Evolutionary conservation across 2,797 vertebrate species (phyloP).

Genomic region (Lepus oiostolus): DNA sequence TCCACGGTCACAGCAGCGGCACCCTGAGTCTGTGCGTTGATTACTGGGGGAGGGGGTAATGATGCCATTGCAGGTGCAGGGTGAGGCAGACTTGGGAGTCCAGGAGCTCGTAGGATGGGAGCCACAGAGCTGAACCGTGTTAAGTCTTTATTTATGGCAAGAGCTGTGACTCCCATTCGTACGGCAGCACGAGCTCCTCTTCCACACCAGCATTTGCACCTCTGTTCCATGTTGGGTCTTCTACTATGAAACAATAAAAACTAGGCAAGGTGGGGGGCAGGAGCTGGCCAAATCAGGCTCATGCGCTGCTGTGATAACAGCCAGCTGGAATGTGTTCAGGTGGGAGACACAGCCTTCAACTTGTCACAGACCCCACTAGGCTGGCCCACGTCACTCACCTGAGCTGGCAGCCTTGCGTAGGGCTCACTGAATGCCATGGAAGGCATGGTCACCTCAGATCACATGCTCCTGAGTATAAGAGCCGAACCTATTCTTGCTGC

Average conservation of each 20-base stretch:
- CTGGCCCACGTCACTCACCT: not conserved
- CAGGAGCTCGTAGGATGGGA: conserved; percentile 81
- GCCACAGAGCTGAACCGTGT: conserved; percentile 63
- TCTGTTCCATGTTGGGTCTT: conserved; percentile 85
- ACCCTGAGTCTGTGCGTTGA: conserved; percentile 70
- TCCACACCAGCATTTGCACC: conserved; percentile 86
- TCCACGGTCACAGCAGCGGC: conserved; percentile 71
- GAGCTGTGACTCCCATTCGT: conserved; percentile 85
- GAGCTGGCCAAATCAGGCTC: not conserved
- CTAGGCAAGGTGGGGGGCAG: conserved; percentile 53
- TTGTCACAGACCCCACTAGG: not conserved
- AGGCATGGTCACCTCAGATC: not conserved
- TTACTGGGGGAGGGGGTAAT: not conserved
- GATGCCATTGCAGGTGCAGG: conserved; percentile 61
- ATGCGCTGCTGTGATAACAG: not conserved
- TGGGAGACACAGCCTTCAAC: fast-evolving
- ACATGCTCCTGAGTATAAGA: not conserved
- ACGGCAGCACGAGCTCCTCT: conserved; percentile 87
- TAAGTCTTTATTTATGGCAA: conserved; percentile 83
- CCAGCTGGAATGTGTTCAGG: not conserved
- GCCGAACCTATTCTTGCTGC: not conserved
- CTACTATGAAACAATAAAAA: conserved; percentile 87
- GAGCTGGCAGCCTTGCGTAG: not conserved
- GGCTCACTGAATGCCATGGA: not conserved
- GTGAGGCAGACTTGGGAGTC: not conserved